These are phyloP conservation scores for Drosophila sp. DNA, from an alignment of 1,140 invertebrate species.

Conservation along the genomic window DNA sequence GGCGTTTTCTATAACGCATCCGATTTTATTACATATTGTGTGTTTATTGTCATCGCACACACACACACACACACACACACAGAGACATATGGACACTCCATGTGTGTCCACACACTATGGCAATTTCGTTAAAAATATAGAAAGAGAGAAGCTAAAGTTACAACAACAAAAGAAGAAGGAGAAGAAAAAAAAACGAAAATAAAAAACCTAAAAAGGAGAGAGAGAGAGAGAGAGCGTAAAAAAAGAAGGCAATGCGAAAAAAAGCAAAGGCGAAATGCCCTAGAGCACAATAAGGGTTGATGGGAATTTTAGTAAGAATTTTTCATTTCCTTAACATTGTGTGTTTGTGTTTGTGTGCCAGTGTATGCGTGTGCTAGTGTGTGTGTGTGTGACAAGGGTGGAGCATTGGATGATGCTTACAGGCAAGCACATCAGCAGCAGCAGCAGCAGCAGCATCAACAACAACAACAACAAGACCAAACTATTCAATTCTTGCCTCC, in stretches of 20 bases:
- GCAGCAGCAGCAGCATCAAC: conserved; percentile 18
- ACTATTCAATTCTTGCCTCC: conserved; percentile 48
- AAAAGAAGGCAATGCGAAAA: conserved; percentile 25
- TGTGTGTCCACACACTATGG: conserved; percentile 26
- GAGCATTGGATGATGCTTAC: conserved; percentile 47
- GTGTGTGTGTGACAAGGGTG: conserved; percentile 46
- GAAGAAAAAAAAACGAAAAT: neutral
- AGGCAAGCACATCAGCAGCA: conserved; percentile 4
- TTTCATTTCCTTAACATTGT: conserved; percentile 75
- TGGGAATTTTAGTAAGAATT: conserved; percentile 80
- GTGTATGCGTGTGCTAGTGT: conserved; percentile 14
- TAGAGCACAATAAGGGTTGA: conserved; percentile 78
- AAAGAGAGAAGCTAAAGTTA: conserved; percentile 1
- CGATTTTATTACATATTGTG: conserved; percentile 77
- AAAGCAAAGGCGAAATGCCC: conserved; percentile 58
- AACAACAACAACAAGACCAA: conserved; percentile 17
- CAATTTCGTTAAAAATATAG: conserved; percentile 66
- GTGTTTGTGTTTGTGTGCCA: conserved; percentile 19
- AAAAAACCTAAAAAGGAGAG: neutral
- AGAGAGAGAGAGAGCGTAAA: conserved; percentile 23
- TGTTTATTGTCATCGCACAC: conserved; percentile 65
- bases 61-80: conserved; percentile 25
- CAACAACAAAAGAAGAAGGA: neutral
- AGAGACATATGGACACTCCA: conserved; percentile 5
- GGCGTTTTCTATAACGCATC: conserved; percentile 71